phyloP scores from a whole-genome alignment of 1,140 invertebrate species.

The Drosophila mayri region DNA sequence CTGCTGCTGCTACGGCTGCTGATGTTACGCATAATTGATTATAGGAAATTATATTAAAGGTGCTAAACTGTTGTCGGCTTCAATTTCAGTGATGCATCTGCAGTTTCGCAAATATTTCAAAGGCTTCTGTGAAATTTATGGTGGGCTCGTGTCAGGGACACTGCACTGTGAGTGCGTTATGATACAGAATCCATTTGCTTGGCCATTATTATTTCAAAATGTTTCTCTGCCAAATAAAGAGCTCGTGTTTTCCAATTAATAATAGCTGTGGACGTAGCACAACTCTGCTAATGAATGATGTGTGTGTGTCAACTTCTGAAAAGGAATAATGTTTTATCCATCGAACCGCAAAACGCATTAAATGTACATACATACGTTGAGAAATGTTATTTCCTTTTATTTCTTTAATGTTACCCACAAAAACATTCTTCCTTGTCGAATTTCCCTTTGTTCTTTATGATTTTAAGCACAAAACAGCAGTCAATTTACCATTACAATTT shows the following conservation, averaged over 20 bases:
- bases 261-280: not conserved
- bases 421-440: not conserved
- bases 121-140: slow-evolving; percentile 21
- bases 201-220: slow-evolving; percentile 11
- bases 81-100: slow-evolving; percentile 18
- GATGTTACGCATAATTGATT: slow-evolving; percentile 74
- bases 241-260: slow-evolving; percentile 7
- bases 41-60: slow-evolving; percentile 74
- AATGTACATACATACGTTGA: not conserved
- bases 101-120: slow-evolving; percentile 17
- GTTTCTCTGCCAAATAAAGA: slow-evolving; percentile 9
- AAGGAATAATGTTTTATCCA: not conserved
- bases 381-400: not conserved
- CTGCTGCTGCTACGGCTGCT: slow-evolving; percentile 17
- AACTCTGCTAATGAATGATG: not conserved
- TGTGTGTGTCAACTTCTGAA: slow-evolving; percentile 4
- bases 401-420: not conserved
- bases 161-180: slow-evolving; percentile 1
- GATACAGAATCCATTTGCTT: slow-evolving; percentile 7
- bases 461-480: not conserved
- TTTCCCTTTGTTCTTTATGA: not conserved
- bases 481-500: not conserved
- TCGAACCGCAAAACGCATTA: not conserved
- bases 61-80: slow-evolving; percentile 63
- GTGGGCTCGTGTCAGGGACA: slow-evolving; percentile 9